These are phyloP conservation scores for Fukomys damarensis DNA, from an alignment of 2,113 vertebrate species.

Conservation along the genomic window DNA sequence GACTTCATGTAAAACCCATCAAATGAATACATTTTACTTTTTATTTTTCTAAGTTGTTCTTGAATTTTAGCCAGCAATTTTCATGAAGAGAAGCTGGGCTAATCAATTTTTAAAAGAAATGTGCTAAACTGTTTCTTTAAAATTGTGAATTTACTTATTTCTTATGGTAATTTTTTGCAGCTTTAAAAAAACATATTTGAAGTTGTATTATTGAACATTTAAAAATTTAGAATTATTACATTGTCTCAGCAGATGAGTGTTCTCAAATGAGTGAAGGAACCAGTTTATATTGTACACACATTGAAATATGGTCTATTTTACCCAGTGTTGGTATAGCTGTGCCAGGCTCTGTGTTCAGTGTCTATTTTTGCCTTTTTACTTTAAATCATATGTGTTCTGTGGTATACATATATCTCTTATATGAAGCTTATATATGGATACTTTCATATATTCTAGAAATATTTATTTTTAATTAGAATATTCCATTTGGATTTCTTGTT, in stretches of 20 bases:
- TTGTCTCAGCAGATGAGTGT: background rate
- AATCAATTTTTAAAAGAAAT: background rate
- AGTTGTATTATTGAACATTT: background rate
- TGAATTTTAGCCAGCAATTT: background rate
- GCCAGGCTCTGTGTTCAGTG: background rate
- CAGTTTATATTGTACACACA: background rate
- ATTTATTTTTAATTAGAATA: slow-evolving; percentile 31
- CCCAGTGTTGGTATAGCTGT: background rate
- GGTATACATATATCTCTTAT: background rate
- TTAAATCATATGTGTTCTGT: background rate
- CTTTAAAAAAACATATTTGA: background rate
- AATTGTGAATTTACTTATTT: background rate
- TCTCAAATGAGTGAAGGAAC: background rate
- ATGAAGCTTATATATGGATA: background rate
- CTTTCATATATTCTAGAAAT: background rate
- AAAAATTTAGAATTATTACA: background rate
- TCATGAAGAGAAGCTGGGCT: background rate
- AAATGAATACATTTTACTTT: background rate
- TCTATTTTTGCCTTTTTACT: background rate
- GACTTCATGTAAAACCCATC: background rate
- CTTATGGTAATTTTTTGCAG: background rate
- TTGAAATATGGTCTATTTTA: background rate
- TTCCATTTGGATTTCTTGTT: background rate
- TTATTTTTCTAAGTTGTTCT: background rate
- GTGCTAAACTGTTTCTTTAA: background rate